Evolutionary conservation across 2,113 vertebrate genomes (phyloP), one percentile per base, ranked within the genome.

Genomic region (Lepus americanus): DNA sequence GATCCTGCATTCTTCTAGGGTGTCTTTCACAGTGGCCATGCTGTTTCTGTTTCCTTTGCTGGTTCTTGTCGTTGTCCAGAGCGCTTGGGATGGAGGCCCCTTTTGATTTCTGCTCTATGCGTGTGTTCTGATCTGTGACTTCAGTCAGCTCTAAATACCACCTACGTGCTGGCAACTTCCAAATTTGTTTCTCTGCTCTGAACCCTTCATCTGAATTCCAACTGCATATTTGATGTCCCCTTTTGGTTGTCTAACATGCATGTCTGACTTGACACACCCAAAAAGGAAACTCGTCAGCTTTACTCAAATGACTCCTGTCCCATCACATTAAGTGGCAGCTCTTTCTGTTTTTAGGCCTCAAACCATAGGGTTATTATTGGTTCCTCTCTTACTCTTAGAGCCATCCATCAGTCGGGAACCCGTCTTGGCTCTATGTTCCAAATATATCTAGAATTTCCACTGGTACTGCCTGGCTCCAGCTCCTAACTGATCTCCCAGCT

Each of bases 151-250:
- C 89, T 59, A 82, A 66, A 86, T 89, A n/a, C 55, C n/a, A 22
- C 80, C 86, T 64, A 49, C 85, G 83, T 39, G 79, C 82, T 53
- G 83, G 83, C 69, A 88, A 22, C 64, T 82, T 89, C 87, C 92
- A 88, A 83, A 51, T 92, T 55, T 64, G 27, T 87, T 53, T 79
- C 89, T 72, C 70, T n/a, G 14, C 44, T 81, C 61, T 51, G 79
- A 79, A 76, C 92, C 92, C 93, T 91, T 91, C 76, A 94, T 83
- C 83, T 87, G 87, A 92, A 95, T 97, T 93, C 93, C 87, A 92
- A 6, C 19, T 36, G 53, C 93, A 93, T 83, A n/a, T 33, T 94
- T 94, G 89, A 23, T 86, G 78, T 61, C 33, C 53, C 5, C 33
- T 53, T 86, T 95, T 90, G 89, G 77, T 63, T 79, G 39, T 67